Evolutionary conservation across 1,140 invertebrate genomes (phyloP).

Genomic region (Rhysida immarginata): DNA sequence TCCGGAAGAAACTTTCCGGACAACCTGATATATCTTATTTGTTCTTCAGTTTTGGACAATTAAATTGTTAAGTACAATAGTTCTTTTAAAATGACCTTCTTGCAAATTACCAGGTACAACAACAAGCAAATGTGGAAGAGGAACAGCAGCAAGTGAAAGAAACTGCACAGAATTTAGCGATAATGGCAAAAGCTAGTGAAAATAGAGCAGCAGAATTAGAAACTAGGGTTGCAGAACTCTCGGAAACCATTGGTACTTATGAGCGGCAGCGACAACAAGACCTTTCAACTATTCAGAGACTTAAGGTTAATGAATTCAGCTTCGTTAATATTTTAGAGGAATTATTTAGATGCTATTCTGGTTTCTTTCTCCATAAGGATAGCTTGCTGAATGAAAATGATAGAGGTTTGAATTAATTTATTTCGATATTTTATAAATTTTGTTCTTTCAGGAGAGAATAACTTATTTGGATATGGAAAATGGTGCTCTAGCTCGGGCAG

Average conservation of each 20-base stretch:
- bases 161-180: conserved; percentile 23
- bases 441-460: conserved; percentile 21
- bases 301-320: conserved; percentile 35
- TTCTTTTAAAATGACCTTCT: too few relatives aligned
- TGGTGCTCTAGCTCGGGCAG: conserved; percentile 23
- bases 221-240: conserved; percentile 58
- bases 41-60: too few relatives aligned
- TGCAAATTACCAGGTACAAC: too few relatives aligned
- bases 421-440: background rate
- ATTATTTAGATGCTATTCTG: too few relatives aligned
- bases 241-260: conserved; percentile 58
- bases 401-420: too few relatives aligned
- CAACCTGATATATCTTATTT: too few relatives aligned
- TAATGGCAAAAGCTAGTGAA: conserved; percentile 40
- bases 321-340: too few relatives aligned
- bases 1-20: too few relatives aligned
- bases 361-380: too few relatives aligned
- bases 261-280: conserved; percentile 55
- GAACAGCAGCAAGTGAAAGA: conserved; percentile 26
- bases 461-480: conserved; percentile 30
- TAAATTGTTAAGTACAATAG: too few relatives aligned
- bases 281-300: conserved; percentile 51
- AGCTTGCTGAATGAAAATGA: too few relatives aligned
- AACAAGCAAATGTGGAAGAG: conserved; percentile 30
- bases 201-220: conserved; percentile 60